Percentiles rank a stretch among this genome's conserved stretches.
Evolutionary conservation across 2,113 vertebrate genomes (phyloP).

Genomic region (Monarcha castaneiventris): DNA sequence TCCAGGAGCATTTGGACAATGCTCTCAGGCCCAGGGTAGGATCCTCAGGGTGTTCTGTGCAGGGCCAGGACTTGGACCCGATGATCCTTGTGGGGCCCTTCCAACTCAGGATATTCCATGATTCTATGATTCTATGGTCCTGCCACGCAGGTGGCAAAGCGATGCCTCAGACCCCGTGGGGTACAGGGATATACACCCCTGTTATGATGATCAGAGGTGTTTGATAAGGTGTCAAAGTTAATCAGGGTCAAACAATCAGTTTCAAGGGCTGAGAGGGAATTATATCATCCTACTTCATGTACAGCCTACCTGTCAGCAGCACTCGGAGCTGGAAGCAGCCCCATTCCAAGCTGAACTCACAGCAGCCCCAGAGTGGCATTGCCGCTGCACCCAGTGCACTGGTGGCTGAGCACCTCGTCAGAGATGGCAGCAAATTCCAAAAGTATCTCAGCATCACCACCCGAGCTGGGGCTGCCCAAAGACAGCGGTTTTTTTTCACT

Average conservation of each 20-base stretch:
- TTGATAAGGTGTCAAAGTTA: not conserved
- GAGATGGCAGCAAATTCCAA: not conserved
- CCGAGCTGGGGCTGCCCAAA: not conserved
- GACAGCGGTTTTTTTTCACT: fast-evolving
- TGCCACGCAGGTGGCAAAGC: not conserved
- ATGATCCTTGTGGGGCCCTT: not conserved
- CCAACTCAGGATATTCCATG: not conserved
- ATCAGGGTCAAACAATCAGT: not conserved
- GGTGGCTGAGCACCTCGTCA: not conserved
- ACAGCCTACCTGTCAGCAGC: not conserved
- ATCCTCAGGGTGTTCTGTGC: not conserved
- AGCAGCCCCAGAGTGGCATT: not conserved
- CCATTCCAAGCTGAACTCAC: not conserved
- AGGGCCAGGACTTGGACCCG: fast-evolving
- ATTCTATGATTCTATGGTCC: fast-evolving
- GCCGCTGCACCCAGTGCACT: not conserved
- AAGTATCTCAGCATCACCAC: not conserved
- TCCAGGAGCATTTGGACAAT: not conserved
- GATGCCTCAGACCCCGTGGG: fast-evolving
- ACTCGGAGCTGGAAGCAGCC: not conserved
- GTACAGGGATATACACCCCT: not conserved
- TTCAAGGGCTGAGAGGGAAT: not conserved
- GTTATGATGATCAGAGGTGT: not conserved
- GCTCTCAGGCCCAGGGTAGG: not conserved
- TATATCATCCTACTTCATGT: fast-evolving